Conservation (phyloP, 2,888 invertebrate species). For the Copidosoma aretas region DNA sequence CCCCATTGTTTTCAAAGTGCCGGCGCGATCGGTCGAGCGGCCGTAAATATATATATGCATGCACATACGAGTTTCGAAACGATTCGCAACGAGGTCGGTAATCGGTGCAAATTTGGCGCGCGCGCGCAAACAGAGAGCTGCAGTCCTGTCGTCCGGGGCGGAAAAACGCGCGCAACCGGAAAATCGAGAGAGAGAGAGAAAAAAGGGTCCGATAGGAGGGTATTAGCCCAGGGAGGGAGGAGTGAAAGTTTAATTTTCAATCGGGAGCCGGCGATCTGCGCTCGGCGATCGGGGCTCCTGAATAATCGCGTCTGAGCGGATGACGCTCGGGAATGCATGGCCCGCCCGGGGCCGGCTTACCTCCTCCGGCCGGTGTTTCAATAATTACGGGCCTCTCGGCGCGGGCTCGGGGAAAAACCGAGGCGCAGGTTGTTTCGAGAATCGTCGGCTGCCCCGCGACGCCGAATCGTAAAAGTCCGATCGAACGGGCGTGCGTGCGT, state of each 20-base stretch:
- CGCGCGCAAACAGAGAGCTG: not conserved
- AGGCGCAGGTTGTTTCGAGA: too few species aligned
- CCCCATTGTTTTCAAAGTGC: constrained; percentile 5
- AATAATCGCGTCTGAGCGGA: constrained; percentile 28
- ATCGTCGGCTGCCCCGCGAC: not conserved
- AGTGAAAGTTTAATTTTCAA: constrained; percentile 32
- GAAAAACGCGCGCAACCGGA: too few species aligned
- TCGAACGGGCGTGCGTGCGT: not conserved
- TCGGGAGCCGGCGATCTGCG: constrained; percentile 14
- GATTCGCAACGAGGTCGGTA: constrained; percentile 17
- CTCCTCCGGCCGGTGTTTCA: constrained; percentile 7
- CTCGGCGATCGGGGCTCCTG: not conserved
- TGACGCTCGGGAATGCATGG: not conserved
- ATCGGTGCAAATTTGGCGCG: not conserved
- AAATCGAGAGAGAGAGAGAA: not conserved
- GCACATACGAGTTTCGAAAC: constrained; percentile 3
- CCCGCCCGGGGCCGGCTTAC: constrained; percentile 3
- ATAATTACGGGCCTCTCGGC: constrained; percentile 2
- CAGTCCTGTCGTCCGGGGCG: too few species aligned
- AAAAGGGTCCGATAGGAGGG: too few species aligned
- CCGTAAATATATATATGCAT: too few species aligned
- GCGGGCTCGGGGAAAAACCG: not conserved
- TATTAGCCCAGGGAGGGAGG: not conserved
- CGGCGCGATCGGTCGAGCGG: not conserved
- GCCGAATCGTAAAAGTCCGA: not conserved